Base-by-base conservation (phyloP, 2,797 vertebrate species). In the Notamacropus eugenii region DNA sequence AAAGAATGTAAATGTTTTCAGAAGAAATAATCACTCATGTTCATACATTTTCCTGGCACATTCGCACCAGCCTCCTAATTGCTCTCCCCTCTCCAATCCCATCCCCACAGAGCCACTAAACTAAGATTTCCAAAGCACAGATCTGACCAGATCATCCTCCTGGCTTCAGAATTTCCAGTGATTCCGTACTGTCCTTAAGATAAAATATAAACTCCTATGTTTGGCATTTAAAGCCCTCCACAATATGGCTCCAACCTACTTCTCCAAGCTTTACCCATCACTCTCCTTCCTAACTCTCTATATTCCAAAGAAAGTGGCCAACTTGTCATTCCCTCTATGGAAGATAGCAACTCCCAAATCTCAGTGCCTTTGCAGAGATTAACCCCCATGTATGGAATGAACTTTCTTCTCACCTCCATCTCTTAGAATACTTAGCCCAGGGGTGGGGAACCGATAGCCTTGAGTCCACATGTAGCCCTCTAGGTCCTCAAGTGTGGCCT, bases 231-330 rank as follows among this genome's bases (percentile, higher is more conserved):
- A 46, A 82, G 74, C 19, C 22, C 8, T 82, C 74, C 4, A 82
- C 40, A 27, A 46, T 82, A 46, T 82, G n/a, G 3, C 22, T 46
- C 40, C 40, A 46, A 27, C 22, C 22, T 82, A 74, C 59, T 31
- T 16, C 34, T 74, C n/a, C 34, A 74, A 22, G 67, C n/a, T 40
- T 93, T 52, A 16, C 56, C 29, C 74, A 93, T 46, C 55, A 55
- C 90, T 54, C 40, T 46, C 91, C 93, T 90, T 95, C 55, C 92
- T 52, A 52, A 52, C 94, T 94, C 50, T 96, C 93, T 93, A 91
- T 52, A 87, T 40, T 91, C 27, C 46, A 58, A 96, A 56, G 57
- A 67, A 95, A 91, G 29, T 46, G 24, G 46, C 62, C 87, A 93
- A 55, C 19, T 52, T 54, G 58, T 92, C 29, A 57, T 31, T 56